phyloP scores from a whole-genome alignment of 2,113 vertebrate genomes.

The Pluvianellus socialis region DNA sequence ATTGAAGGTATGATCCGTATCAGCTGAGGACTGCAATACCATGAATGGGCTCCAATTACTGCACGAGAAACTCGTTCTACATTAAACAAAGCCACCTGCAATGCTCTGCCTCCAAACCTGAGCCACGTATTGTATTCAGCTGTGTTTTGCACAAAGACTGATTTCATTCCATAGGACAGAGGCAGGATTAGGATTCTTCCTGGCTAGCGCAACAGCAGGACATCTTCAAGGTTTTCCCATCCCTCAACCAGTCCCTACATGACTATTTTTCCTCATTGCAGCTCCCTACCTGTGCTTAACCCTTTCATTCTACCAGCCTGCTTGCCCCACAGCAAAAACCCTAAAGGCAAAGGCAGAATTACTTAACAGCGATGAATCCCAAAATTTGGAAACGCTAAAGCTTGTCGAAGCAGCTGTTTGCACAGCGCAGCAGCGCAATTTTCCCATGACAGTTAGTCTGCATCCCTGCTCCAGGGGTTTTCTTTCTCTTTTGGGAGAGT shows the following conservation, averaged over 20 bases:
- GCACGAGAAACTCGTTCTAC: background rate
- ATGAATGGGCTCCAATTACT: background rate
- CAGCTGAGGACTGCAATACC: background rate
- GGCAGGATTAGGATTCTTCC: background rate
- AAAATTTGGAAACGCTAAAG: background rate
- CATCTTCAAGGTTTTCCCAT: background rate
- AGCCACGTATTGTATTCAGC: background rate
- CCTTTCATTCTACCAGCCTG: background rate
- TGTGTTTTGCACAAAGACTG: background rate
- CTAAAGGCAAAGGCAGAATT: background rate
- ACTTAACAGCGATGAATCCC: background rate
- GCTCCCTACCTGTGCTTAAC: background rate
- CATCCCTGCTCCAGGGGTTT: background rate
- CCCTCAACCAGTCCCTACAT: background rate
- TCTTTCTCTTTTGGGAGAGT: background rate
- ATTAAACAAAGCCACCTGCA: background rate
- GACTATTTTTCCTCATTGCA: background rate
- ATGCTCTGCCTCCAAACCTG: background rate
- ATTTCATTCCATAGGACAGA: background rate
- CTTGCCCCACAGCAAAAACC: background rate
- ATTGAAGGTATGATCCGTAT: background rate
- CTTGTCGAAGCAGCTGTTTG: background rate
- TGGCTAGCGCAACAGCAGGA: background rate
- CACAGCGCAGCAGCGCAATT: background rate
- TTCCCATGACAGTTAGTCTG: background rate